Conservation (phyloP, 2,113 vertebrate species). For the Dicrurus megarhynchus region DNA sequence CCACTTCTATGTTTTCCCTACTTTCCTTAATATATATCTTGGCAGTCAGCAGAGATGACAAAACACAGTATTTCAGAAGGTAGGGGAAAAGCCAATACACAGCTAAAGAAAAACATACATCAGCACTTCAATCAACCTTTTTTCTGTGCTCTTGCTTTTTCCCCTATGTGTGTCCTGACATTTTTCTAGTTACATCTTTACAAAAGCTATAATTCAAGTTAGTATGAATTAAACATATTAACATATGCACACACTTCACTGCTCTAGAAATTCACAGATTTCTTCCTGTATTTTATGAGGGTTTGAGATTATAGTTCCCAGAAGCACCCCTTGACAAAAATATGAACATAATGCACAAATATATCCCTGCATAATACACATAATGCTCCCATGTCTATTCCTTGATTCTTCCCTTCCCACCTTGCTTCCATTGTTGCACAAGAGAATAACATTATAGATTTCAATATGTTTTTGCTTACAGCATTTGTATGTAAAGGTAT, state of each 20-base stretch:
- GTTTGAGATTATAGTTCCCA: background rate
- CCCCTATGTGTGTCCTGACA: background rate
- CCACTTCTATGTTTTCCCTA: background rate
- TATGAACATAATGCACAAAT: background rate
- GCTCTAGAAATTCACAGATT: background rate
- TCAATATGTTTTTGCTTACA: background rate
- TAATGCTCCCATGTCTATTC: background rate
- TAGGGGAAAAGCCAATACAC: background rate
- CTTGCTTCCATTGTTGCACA: background rate
- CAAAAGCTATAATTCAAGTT: background rate
- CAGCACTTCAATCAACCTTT: background rate
- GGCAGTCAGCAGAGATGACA: background rate
- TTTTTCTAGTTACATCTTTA: background rate
- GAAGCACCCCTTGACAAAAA: background rate
- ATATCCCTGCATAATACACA: background rate
- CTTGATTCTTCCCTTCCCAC: background rate
- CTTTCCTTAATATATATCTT: background rate
- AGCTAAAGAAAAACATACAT: background rate
- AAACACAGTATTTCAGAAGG: background rate
- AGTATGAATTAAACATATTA: background rate
- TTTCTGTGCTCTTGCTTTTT: background rate
- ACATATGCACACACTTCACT: background rate
- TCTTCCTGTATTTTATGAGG: background rate
- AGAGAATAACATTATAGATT: background rate
- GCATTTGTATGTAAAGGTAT: background rate